Evolutionary conservation across 1,140 invertebrate species (phyloP).

Genomic region (Adoxophyes honmai): DNA sequence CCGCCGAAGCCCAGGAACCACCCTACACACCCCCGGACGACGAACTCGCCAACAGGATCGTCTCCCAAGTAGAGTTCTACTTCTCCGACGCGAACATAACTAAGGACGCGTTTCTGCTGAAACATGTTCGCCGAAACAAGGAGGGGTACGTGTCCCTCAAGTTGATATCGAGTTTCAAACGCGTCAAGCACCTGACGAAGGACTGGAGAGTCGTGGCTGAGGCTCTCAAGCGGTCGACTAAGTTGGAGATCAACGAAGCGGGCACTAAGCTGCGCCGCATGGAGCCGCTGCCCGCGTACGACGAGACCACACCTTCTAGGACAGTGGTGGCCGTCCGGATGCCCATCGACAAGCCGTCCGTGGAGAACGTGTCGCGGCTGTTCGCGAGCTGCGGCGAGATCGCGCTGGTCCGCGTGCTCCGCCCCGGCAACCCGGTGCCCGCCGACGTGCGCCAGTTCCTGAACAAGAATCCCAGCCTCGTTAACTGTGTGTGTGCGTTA

Average conservation of each 20-base stretch:
- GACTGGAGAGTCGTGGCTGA: slow-evolving; percentile 95
- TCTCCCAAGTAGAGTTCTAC: slow-evolving; percentile 93
- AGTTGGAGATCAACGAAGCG: slow-evolving; percentile 92
- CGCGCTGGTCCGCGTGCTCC: slow-evolving; percentile 89
- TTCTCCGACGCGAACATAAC: slow-evolving; percentile 96
- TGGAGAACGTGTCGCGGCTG: slow-evolving; percentile 92
- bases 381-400: slow-evolving; percentile 93
- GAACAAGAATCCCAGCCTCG: slow-evolving; percentile 92
- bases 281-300: slow-evolving; percentile 91
- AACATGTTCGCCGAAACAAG: slow-evolving; percentile 95
- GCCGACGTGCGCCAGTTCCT: slow-evolving; percentile 93
- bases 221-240: slow-evolving; percentile 86
- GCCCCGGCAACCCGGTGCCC: slow-evolving; percentile 91
- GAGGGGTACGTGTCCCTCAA: slow-evolving; percentile 97
- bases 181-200: slow-evolving; percentile 94
- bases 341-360: slow-evolving; percentile 88
- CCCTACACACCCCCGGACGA: slow-evolving; percentile 81
- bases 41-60: slow-evolving; percentile 86
- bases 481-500: slow-evolving; percentile 89
- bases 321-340: slow-evolving; percentile 93
- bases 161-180: slow-evolving; percentile 94
- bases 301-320: slow-evolving; percentile 93
- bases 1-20: slow-evolving; percentile 74
- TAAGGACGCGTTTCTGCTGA: slow-evolving; percentile 96
- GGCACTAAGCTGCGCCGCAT: slow-evolving; percentile 93